Evolutionary conservation across 2,113 vertebrate species (phyloP).

Genomic region (Crotalus viridis): DNA sequence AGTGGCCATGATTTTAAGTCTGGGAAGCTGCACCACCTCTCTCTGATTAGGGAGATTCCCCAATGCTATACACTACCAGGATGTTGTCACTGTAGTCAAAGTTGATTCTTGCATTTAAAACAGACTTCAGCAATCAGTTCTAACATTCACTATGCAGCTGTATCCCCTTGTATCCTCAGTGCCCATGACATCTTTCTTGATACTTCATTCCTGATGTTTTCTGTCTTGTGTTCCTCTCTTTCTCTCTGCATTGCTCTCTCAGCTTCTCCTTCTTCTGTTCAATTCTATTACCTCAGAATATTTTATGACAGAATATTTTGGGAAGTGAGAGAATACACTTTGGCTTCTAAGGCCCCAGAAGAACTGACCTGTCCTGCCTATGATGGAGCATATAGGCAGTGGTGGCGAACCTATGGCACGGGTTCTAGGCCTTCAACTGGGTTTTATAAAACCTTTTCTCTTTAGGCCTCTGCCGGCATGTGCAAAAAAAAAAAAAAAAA

Average conservation of each 20-base stretch:
- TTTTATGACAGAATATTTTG: neutral
- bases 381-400: neutral
- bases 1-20: constrained; percentile 74
- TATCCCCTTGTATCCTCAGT: neutral
- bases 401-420: too few species aligned
- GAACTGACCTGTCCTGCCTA: neutral
- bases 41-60: constrained; percentile 73
- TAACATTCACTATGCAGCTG: neutral
- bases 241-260: neutral
- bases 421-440: too few species aligned
- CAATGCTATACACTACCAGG: constrained; percentile 76
- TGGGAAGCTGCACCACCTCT: constrained; percentile 75
- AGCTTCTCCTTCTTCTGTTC: neutral
- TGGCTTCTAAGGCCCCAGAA: neutral
- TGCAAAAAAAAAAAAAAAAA: too few species aligned
- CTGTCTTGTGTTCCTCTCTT: neutral
- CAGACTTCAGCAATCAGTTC: constrained; percentile 53
- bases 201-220: neutral
- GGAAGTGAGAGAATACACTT: neutral
- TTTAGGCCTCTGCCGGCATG: too few species aligned
- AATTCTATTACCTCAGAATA: neutral
- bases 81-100: constrained; percentile 65
- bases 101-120: constrained; percentile 65
- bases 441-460: too few species aligned
- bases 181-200: neutral